Base-by-base conservation (phyloP, 2,797 vertebrate genomes). In the Hybognathus amarus region DNA sequence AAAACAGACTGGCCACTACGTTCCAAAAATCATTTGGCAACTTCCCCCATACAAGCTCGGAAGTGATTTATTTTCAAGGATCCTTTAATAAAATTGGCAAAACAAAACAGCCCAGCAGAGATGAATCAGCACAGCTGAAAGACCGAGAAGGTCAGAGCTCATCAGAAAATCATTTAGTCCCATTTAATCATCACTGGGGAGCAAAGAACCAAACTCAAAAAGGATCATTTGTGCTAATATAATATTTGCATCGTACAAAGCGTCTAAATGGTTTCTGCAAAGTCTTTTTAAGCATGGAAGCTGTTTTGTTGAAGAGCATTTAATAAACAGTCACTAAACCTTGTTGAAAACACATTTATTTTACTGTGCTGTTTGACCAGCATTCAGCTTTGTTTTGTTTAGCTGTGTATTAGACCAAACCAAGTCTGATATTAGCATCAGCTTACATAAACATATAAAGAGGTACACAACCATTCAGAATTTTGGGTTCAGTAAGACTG, bases 21-120 rank as follows among this genome's bases (percentile, higher is more conserved):
- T 87, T 83, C 76, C 79, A 83, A 79, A 75, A 73, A 52, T 63
- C 10, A 30, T 45, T 27, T 63, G 77, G 45, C 69, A 17, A 45
- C 68, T 79, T 59, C 30, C 82, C 50, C 36, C 3, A 52, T 52
- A 13, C 54, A 15, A 61, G 15, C 78, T 86, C 40, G 0, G 64
- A 52, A 47, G 73, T 52, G 71, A 87, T 83, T 85, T 85, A 84
- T 85, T 80, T 83, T 54, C 67, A 63, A n/a, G 79, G 64, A 87
- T 40, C 38, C 80, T 83, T 84, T 88, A 67, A 83, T 88, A 83
- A 86, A 85, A 81, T 67, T 84, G 77, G 67, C 77, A 73, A 85
- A 85, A 85, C 66, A 85, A 77, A 71, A 38, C 71, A 73, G 68
- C 40, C 56, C 27, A 17, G 76, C 71, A 74, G 71, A 87, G 56